Base-by-base conservation (phyloP, 2,113 vertebrate species). In the Zosterops lateralis region DNA sequence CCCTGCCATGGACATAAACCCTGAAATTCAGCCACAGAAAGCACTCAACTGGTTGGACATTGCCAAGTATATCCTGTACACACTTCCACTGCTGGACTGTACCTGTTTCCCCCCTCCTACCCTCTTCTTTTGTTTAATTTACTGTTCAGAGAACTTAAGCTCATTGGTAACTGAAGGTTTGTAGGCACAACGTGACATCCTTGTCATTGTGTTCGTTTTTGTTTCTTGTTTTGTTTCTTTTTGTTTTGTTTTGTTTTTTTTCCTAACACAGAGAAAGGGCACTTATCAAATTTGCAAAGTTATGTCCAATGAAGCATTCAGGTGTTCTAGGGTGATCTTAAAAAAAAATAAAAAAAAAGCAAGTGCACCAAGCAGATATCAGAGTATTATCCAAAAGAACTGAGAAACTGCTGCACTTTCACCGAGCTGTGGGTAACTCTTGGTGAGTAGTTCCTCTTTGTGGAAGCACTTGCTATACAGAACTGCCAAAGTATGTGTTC, bases 401-500 rank as follows among this genome's bases (percentile, higher is more conserved):
- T 28, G 90, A 96, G 78, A 84, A 94, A 80, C 96, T 97, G 96
- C 97, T 97, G 98, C 97, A 97, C 97, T 98, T 97, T 96, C 88
- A 96, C 96, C 67, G 9, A 97, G 96, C 94, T 97, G 95, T 93
- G 31, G 9, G 93, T 91, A 82, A 96, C 96, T 94, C 97, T 96
- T 93, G 97, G 96, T 96, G 96, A 98, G 95, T 95, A 96, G 95
- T 95, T 97, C 89, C 65, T 96, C 96, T 91, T 95, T 93, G 97
- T 97, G 97, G 97, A 98, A 98, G 98, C 98, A 98, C 98, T 98
- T 98, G 98, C 98, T 98, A 91, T 98, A 97, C 97, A 98, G 98
- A 99, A 98, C 98, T 98, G 98, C 98, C 98, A 99, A 98, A 99
- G 98, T 98, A 97, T 70, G 92, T 97, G 97, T 98, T 98, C 98